Base-by-base conservation (phyloP, 2,797 vertebrate genomes). In the Artibeus lituratus region DNA sequence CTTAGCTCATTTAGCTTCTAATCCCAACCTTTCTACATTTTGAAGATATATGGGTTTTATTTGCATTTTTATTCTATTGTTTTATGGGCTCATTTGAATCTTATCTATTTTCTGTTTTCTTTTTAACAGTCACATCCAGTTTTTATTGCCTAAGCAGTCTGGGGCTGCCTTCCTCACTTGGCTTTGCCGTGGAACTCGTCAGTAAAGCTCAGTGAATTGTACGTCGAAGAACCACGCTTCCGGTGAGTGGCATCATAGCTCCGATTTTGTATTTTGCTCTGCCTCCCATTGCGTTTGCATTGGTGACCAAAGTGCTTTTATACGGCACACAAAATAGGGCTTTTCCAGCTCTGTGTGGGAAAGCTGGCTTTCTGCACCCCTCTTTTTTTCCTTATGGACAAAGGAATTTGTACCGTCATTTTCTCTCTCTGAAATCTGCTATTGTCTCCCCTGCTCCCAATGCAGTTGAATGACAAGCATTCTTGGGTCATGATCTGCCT, bases 221-320 rank as follows among this genome's bases (percentile, higher is more conserved):
- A 49, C 93, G 0, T 24, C 32, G 57, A 92, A 7, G 3, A 67
- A 42, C 91, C 83, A 69, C 82, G n/a, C 0, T 69, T 91, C 81
- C 39, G 85, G 98, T 99, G 97, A 98, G 98, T 98, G 96, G 91
- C 85, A 85, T 91, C 94, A 35, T 70, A 78, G 4, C 94, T 78
- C 26, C 32, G n/a, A 4, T 65, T 91, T 42, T 49, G 16, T 90
- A 2, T 80, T 92, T 96, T 95, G 72, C 59, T 96, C 95, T 83
- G 18, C 82, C 62, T 93, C 4, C 24, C 86, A 62, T 78, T 95
- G 83, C 90, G 62, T 97, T 97, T 95, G 24, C 95, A 32, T 87
- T 96, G 70, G 94, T 47, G 49, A 67, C 81, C 78, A 1, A 95
- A 96, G 92, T 96, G 74, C 72, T 96, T 98, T 96, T 91, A 78